Base-by-base conservation (phyloP, 2,888 invertebrate species). In the Ichneumoninae sp. region DNA sequence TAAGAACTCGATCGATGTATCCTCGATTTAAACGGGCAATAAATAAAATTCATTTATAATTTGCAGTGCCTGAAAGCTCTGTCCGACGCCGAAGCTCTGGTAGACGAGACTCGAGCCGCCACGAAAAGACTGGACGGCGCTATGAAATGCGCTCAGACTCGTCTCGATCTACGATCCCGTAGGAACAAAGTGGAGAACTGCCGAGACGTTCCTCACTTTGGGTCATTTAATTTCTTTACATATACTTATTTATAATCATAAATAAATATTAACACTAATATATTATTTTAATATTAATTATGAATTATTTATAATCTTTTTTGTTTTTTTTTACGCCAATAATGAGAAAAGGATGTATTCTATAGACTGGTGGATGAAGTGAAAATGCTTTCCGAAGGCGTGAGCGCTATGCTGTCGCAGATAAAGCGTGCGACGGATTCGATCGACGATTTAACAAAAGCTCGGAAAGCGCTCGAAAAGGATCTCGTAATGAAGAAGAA, bases 401-500 rank as follows among this genome's bases (percentile, higher is more conserved):
- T 89, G 4, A 89, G 89, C 54, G 89, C 90, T 1, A 85, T 93
- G 75, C 87, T 90, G 60, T 90, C 91, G 5, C 92, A 93, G 82
- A 87, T 94, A 22, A 88, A 92, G 19, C 91, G 91, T 62, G 93
- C 93, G 0, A 92, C 93, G 70, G 91, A 91, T 26, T 90, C 92
- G 10, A 88, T 94, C 36, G 89, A 90, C 5, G 88, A 84, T 26
- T 82, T 92, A 26, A 86, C 86, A 36, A 91, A 91, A 69, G 91
- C 90, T 22, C 89, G 93, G 8, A 87, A 88, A 19, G 87, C 89
- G 62, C 83, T 94, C 22, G 94, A 94, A 83, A 91, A 92, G 47
- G 94, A 94, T 84, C 91, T 94, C 71, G 90, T 92, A 5, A 90
- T 93, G n/a, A 94, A 94, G 88, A 90, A 93, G 52, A 94, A 94